phyloP scores from a whole-genome alignment of 2,888 invertebrate species.

The Chironomus tentans region DNA sequence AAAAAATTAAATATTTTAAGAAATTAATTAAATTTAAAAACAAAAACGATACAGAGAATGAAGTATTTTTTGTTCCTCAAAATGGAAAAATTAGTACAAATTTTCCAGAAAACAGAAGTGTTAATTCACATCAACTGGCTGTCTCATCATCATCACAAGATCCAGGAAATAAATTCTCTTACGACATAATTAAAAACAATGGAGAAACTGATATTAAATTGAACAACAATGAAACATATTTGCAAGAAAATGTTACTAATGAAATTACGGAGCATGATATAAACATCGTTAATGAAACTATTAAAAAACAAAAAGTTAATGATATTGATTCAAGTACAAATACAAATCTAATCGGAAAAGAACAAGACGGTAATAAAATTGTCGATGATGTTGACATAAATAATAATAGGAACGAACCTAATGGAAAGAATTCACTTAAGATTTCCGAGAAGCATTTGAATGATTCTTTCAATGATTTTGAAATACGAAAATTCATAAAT shows the following conservation, averaged over 20 bases:
- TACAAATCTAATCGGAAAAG: no score
- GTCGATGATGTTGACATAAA: no score
- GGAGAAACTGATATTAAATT: not conserved
- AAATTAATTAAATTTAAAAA: slow-evolving; percentile 19
- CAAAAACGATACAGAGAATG: not conserved
- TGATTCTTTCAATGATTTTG: slow-evolving; percentile 4
- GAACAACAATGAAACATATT: not conserved
- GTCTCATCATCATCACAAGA: not conserved
- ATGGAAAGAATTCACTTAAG: no score
- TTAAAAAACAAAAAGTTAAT: no score
- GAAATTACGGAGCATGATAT: not conserved
- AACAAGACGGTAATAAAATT: no score
- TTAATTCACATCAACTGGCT: not conserved
- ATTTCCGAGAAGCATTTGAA: slow-evolving; percentile 14
- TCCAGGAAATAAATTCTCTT: slow-evolving; percentile 19
- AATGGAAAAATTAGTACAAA: not conserved
- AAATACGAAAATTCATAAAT: slow-evolving; percentile 10
- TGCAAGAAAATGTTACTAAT: not conserved
- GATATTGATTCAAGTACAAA: no score
- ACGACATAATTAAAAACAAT: slow-evolving; percentile 22
- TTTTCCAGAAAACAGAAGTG: not conserved
- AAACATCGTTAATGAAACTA: no score
- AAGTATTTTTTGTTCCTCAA: slow-evolving; percentile 7
- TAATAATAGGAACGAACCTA: no score
- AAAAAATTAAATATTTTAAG: slow-evolving; percentile 22